Percentiles rank a stretch among this genome's conserved stretches.
These are phyloP conservation scores for Perizoma affinitatum DNA, from an alignment of 2,888 invertebrate species.

Conservation along the genomic window DNA sequence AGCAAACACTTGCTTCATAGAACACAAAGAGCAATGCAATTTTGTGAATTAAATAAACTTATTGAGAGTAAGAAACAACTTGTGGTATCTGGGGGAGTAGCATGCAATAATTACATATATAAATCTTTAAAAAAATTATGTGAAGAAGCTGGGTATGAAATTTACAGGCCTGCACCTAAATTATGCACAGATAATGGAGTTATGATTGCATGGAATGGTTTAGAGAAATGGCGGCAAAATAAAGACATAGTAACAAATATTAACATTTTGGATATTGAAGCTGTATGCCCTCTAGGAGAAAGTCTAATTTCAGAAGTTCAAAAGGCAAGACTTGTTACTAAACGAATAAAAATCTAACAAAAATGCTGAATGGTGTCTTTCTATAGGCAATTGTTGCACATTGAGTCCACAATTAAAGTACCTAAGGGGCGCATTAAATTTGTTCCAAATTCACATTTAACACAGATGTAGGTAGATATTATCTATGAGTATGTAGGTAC, in stretches of 20 bases:
- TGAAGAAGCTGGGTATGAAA: constrained; percentile 85
- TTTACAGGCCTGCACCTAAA: constrained; percentile 90
- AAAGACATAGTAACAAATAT: constrained; percentile 83
- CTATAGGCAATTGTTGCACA: too few species aligned
- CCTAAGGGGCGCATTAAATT: too few species aligned
- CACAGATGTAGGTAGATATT: too few species aligned
- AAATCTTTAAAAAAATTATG: constrained; percentile 88
- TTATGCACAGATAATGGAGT: constrained; percentile 99
- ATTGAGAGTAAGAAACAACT: constrained; percentile 87
- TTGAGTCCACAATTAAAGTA: too few species aligned
- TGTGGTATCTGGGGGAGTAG: constrained; percentile 97
- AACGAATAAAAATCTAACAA: constrained; percentile 68
- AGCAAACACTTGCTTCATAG: constrained; percentile 92
- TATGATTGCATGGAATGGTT: constrained; percentile 99
- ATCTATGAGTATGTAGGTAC: too few species aligned
- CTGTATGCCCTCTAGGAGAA: constrained; percentile 86
- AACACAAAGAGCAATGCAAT: constrained; percentile 94
- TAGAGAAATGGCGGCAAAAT: constrained; percentile 88
- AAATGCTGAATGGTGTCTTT: constrained; percentile 4
- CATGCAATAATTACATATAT: constrained; percentile 94
- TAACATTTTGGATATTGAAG: constrained; percentile 85
- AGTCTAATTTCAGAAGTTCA: constrained; percentile 84
- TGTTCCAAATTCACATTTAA: too few species aligned
- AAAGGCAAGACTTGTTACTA: constrained; percentile 77
- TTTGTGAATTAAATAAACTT: constrained; percentile 85